Evolutionary conservation across 2,888 invertebrate genomes (phyloP), one percentile per base, ranked within the genome.

Genomic region (Calameuta filiformis): DNA sequence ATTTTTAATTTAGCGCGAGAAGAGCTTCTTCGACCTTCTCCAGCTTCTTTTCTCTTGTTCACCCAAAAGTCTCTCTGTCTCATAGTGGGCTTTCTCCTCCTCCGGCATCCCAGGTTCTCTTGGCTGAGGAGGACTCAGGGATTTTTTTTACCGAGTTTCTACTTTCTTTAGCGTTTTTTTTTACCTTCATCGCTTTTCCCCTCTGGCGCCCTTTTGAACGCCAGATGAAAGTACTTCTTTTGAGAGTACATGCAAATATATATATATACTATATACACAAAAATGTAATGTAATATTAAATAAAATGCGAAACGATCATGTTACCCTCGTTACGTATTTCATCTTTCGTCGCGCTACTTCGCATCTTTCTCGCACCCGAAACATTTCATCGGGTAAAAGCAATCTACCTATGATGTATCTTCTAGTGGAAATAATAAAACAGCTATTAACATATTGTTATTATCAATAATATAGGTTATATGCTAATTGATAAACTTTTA

Each of bases 1-100:
- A 76, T 79, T 79, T 79, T 79, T 79, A 79, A 79, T 79, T 79
- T 79, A 79, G 74, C 79, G 73, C 76, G 74, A 76, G 79, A 34
- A 79, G 76, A 77, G 79, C 79, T 40, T 75, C 15, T 73, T 68
- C 77, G 34, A 40, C 40, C 40, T 40, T 15, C 40, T 40, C 23
- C 6, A 40, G 40, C 69, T 75, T 69, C n/a, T 77, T 73, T 56
- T 31, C 71, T 56, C 78, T 40, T 23, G 33, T 35, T 73, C 68
- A 40, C 40, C 15, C 4, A 40, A 40, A 40, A 40, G 15, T 40
- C 69, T 34, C 73, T 23, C 69, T 71, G 71, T 33, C 11, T 71
- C 71, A 6, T 71, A 31, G 71, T 71, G 23, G 9, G 23, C 56
- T 56, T 56, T 56, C 9, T 56, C 56, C 9, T 23, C 23, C 56